Evolutionary conservation across 2,797 vertebrate genomes (phyloP).

Genomic region (Sebastiscus albofasciatus): DNA sequence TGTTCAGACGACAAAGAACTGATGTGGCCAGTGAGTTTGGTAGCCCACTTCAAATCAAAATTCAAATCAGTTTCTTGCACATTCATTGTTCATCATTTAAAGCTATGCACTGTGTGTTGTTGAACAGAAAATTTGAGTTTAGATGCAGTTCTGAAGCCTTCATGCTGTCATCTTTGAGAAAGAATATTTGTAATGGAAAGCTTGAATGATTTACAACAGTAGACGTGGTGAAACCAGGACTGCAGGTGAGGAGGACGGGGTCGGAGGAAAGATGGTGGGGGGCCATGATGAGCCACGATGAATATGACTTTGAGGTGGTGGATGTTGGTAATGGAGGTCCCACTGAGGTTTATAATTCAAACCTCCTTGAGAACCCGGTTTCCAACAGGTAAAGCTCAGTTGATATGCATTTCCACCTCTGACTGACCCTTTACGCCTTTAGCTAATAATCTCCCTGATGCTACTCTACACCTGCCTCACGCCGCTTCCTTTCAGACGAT

Average conservation of each 20-base stretch:
- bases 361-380: conserved; percentile 7
- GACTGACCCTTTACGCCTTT: conserved; percentile 30
- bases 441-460: conserved; percentile 43
- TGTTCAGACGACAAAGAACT: neutral
- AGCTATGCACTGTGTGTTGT: neutral
- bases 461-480: conserved; percentile 2
- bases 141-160: neutral
- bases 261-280: neutral
- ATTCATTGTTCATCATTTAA: neutral
- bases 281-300: conserved; percentile 31
- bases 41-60: neutral
- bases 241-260: neutral
- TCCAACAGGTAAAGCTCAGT: conserved; percentile 19
- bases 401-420: conserved; percentile 28
- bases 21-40: neutral
- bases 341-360: conserved; percentile 23
- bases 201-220: neutral
- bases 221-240: neutral
- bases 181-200: neutral
- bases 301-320: conserved; percentile 45
- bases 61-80: neutral
- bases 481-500: conserved; percentile 4
- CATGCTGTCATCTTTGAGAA: neutral
- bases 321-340: conserved; percentile 43
- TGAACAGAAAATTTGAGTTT: neutral